Evolutionary conservation across 2,113 vertebrate genomes (phyloP), one percentile per base, ranked within the genome.

Genomic region (Cyrtonyx montezumae): DNA sequence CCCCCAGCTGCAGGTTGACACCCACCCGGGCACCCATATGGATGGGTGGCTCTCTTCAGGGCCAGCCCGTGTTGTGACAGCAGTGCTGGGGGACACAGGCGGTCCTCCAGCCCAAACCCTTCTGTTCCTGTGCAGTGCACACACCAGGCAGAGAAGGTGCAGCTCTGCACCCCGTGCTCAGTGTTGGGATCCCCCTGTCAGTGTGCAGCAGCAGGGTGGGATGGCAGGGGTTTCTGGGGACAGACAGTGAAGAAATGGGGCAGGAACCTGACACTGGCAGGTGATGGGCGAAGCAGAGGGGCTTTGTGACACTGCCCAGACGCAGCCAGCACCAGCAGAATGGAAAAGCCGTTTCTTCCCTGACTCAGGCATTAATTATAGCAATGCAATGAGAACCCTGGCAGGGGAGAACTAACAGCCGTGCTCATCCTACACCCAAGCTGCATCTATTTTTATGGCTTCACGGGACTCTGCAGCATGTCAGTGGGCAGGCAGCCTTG

Each of bases 191-290:
- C 51, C 37, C n/a, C 1, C 20, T 4, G 1, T 0, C 2, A 11
- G 37, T 30, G 55, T 30, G 25, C 0, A 1, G 43, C 49, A 58
- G 77, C 0, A 0, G 8, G 37, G 0, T 18, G 8, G 22, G 6
- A 42, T 42, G 23, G 42, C 5, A 10, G 19, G 10, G 45, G 67
- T 46, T n/a, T 42, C 7, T 9, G 45, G 51, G 28, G 32, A 67
- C 37, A 45, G 21, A 32, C 25, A 13, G n/a, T 7, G 21, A 40
- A 58, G 4, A 30, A 53, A 25, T 1, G 16, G 11, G 6, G 8
- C 45, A 71, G 30, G 68, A 69, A 63, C 42, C n/a, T 13, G 23
- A 30, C 11, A 34, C 4, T 0, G 5, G 11, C 7, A 4, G 62
- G 49, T 42, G 25, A 17, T 8, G 34, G 34, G 22, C 13, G 34